Conservation (phyloP, 2,113 vertebrate genomes). For the Dipodomys merriami region DNA sequence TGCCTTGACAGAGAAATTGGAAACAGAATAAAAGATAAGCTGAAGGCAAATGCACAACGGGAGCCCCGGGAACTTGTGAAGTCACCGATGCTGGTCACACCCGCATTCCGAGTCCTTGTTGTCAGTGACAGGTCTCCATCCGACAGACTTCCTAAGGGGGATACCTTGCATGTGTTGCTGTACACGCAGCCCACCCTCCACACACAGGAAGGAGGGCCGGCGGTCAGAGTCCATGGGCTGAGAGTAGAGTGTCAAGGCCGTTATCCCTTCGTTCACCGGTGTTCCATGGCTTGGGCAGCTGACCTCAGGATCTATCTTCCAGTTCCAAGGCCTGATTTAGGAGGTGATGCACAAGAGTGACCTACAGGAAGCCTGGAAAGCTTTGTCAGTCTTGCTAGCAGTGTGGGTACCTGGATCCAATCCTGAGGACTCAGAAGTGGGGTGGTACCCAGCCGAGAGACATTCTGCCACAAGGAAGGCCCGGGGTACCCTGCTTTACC, state of each 20-base stretch:
- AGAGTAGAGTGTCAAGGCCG: background rate
- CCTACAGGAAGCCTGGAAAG: background rate
- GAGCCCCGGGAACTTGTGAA: background rate
- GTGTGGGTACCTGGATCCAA: too few relatives aligned
- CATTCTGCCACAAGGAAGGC: background rate
- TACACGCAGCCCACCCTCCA: fast-evolving
- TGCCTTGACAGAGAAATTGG: slow-evolving; percentile 46
- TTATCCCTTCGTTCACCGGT: too few relatives aligned
- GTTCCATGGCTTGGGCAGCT: background rate
- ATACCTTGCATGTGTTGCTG: fast-evolving
- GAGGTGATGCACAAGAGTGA: background rate
- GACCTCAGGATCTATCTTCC: background rate
- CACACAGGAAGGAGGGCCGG: background rate
- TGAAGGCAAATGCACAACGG: background rate
- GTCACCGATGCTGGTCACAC: background rate
- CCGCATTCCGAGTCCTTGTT: background rate
- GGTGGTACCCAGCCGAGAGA: background rate
- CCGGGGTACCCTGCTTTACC: fast-evolving
- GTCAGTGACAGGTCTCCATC: background rate
- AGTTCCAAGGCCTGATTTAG: background rate
- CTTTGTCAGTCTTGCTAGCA: background rate
- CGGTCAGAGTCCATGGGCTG: background rate
- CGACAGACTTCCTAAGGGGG: too few relatives aligned
- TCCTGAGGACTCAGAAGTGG: background rate
- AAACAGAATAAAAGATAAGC: slow-evolving; percentile 35